These are phyloP conservation scores for Chymomyza fuscimana DNA, from an alignment of 2,888 invertebrate species.

Conservation along the genomic window DNA sequence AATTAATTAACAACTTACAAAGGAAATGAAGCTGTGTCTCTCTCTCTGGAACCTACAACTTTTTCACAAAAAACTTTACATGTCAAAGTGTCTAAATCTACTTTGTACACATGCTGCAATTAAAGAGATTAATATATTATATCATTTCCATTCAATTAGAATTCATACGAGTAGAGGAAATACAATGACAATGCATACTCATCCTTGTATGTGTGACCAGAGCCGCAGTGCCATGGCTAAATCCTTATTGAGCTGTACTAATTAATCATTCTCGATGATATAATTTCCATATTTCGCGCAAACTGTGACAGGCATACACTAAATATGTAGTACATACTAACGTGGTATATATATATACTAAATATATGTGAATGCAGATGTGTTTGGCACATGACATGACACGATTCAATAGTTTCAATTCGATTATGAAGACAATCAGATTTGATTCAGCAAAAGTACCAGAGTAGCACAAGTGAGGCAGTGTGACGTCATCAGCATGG, in stretches of 20 bases:
- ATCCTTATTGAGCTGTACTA: slow-evolving; percentile 17
- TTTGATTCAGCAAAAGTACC: background rate
- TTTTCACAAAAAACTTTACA: slow-evolving; percentile 8
- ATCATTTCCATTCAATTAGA: background rate
- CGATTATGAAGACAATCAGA: slow-evolving; percentile 22
- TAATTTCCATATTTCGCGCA: slow-evolving; percentile 29
- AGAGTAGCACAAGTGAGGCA: slow-evolving; percentile 12
- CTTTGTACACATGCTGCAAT: background rate
- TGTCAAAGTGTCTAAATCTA: background rate
- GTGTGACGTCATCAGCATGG: slow-evolving; percentile 42
- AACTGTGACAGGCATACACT: slow-evolving; percentile 15
- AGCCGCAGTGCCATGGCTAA: background rate
- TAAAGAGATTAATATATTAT: background rate
- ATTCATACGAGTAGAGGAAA: background rate
- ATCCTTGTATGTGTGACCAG: background rate
- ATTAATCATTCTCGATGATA: slow-evolving; percentile 44
- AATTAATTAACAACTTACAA: slow-evolving; percentile 9
- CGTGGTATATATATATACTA: background rate
- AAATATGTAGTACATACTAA: background rate
- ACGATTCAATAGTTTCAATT: slow-evolving; percentile 13
- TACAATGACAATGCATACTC: background rate
- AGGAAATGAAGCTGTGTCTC: slow-evolving; percentile 8
- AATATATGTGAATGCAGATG: background rate
- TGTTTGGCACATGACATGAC: slow-evolving; percentile 6
- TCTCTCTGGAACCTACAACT: background rate